Evolutionary conservation across 2,113 vertebrate species (phyloP).

Genomic region (Peromyscus polionotus): DNA sequence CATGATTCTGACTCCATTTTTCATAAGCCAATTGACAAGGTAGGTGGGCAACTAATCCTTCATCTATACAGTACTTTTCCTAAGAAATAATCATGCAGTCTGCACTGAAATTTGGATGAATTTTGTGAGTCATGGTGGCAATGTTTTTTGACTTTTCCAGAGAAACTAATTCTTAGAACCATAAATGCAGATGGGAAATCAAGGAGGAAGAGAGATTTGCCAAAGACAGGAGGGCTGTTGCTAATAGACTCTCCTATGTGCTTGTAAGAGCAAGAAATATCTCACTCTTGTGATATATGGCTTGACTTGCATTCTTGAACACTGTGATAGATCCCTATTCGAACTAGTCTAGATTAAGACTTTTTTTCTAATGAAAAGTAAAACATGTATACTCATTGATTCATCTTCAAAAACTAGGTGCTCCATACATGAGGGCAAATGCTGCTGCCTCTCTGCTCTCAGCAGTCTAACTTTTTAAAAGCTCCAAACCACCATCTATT

Average conservation of each 20-base stretch:
- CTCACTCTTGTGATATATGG: rapidly evolving
- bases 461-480: not conserved
- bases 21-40: not conserved
- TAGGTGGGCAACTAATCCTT: not conserved
- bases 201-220: not conserved
- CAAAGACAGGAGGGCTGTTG: not conserved
- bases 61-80: not conserved
- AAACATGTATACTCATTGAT: not conserved
- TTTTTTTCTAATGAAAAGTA: not conserved
- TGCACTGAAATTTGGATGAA: not conserved
- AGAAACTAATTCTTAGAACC: not conserved
- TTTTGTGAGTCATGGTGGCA: not conserved
- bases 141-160: not conserved
- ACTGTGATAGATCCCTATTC: not conserved
- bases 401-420: not conserved
- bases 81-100: no score
- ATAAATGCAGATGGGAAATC: no score
- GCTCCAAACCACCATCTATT: not conserved
- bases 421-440: no score
- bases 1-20: not conserved
- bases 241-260: not conserved
- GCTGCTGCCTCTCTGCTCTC: not conserved
- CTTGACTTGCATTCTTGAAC: not conserved
- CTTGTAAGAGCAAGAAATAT: not conserved
- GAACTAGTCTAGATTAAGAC: not conserved